Base-by-base conservation (phyloP, 2,113 vertebrate genomes). In the Lampris incognitus region DNA sequence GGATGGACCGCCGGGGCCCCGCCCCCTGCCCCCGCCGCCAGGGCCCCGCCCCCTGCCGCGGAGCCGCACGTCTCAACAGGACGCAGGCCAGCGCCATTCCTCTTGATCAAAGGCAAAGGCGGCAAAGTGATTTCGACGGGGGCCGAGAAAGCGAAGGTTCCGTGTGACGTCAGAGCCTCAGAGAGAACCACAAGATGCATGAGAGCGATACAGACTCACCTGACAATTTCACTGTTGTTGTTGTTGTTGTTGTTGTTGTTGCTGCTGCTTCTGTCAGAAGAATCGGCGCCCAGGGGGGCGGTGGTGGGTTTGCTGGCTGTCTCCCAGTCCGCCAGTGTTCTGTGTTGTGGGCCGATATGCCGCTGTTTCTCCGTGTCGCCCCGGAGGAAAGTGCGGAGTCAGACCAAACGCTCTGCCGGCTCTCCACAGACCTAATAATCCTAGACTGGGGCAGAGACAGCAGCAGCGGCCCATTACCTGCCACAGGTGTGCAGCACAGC, bases 71-170 rank as follows among this genome's bases (percentile, higher is more conserved):
- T 81, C 83, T 73, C 54, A 78, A 84, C 69, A 60, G 73, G 66
- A 78, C 52, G 70, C 71, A 44, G 85, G 82, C 90, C 81, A 72
- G 42, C 71, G 63, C 39, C 61, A 79, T 83, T 80, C 79, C 72
- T 80, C 79, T 44, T 44, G 71, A 74, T 90, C 68, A 77, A 82
- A 84, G 69, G 65, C 74, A 74, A 79, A 87, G 88, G 42, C 73
- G 63, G 49, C 78, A 79, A 81, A 82, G 68, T 68, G 81, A 88
- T 76, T 86, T 75, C 39, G 76, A 62, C 79, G 59, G 24, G 46
- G 1, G 56, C 57, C 9, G 41, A 11, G 6, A 59, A 74, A 59
- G 13, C 3, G 36, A 64, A 66, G 76, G 42, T n/a, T 42, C 48
- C 1, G 74, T 24, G 52, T 48, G 48, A 36, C 9, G 65, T 39